phyloP scores from a whole-genome alignment of 2,797 vertebrate species.

The Betta splendens region DNA sequence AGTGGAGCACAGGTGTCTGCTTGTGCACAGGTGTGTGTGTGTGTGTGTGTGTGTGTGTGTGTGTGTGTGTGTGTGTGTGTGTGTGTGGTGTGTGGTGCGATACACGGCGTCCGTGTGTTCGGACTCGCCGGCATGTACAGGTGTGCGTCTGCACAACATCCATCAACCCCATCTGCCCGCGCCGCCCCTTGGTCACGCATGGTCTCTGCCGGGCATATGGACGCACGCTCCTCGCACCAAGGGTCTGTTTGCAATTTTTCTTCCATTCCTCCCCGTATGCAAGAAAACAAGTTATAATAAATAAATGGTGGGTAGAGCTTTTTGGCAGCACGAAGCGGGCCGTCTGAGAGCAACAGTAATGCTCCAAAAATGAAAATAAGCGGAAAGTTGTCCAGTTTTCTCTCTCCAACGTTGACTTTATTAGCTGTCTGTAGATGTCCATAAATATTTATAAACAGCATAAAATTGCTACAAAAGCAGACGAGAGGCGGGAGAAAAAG shows the following conservation, averaged over 20 bases:
- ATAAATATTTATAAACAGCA: constrained; percentile 77
- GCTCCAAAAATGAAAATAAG: constrained; percentile 59
- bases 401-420: constrained; percentile 55
- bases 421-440: constrained; percentile 62
- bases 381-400: constrained; percentile 50
- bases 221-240: constrained; percentile 9
- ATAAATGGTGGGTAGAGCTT: constrained; percentile 49
- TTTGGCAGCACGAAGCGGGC: constrained; percentile 51
- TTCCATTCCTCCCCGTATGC: constrained; percentile 13
- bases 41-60: too few relatives aligned
- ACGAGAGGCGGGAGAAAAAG: neutral
- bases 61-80: too few relatives aligned
- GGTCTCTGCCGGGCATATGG: constrained; percentile 26
- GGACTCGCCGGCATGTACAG: constrained; percentile 25
- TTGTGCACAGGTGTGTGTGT: constrained; percentile 25
- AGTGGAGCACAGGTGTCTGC: constrained; percentile 56
- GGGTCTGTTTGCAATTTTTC: constrained; percentile 30
- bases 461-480: constrained; percentile 66
- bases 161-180: constrained; percentile 11
- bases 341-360: constrained; percentile 40
- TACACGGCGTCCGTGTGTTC: neutral
- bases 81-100: constrained; percentile 32
- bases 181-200: constrained; percentile 21
- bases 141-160: constrained; percentile 21
- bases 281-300: constrained; percentile 64